Conservation (phyloP, 2,888 invertebrate species). For the Ryuthela nishihirai region DNA sequence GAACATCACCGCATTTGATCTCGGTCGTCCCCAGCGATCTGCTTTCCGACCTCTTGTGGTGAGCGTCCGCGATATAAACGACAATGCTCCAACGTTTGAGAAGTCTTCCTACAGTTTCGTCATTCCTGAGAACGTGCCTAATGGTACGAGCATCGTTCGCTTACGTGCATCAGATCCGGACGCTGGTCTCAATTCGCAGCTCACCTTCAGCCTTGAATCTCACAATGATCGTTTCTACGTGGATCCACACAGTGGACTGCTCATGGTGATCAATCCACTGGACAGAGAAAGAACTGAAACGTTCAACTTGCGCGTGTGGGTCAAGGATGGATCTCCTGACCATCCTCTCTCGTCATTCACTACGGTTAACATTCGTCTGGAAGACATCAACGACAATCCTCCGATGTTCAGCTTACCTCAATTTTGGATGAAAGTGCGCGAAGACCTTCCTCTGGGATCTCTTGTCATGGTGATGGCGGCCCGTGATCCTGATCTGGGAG, state of each 20-base stretch:
- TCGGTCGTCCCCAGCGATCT: conserved; percentile 73
- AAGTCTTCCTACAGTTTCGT: conserved; percentile 55
- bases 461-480: conserved; percentile 79
- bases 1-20: conserved; percentile 80
- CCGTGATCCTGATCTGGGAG: conserved; percentile 79
- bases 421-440: conserved; percentile 70
- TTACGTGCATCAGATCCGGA: conserved; percentile 82
- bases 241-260: conserved; percentile 69
- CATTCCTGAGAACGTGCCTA: conserved; percentile 32
- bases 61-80: conserved; percentile 80
- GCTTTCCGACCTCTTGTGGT: conserved; percentile 73
- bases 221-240: conserved; percentile 67
- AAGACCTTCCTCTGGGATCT: conserved; percentile 84
- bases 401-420: conserved; percentile 69
- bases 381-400: conserved; percentile 83
- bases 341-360: conserved; percentile 72
- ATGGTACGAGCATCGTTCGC: conserved; percentile 63
- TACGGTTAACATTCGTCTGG: conserved; percentile 71
- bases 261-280: conserved; percentile 69
- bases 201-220: conserved; percentile 68
- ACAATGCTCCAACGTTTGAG: conserved; percentile 83
- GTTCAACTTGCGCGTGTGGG: conserved; percentile 73
- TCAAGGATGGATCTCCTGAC: conserved; percentile 61
- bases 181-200: conserved; percentile 70
- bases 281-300: conserved; percentile 80